Evolutionary conservation across 2,797 vertebrate genomes (phyloP).

Genomic region (Bradypodion pumilum): DNA sequence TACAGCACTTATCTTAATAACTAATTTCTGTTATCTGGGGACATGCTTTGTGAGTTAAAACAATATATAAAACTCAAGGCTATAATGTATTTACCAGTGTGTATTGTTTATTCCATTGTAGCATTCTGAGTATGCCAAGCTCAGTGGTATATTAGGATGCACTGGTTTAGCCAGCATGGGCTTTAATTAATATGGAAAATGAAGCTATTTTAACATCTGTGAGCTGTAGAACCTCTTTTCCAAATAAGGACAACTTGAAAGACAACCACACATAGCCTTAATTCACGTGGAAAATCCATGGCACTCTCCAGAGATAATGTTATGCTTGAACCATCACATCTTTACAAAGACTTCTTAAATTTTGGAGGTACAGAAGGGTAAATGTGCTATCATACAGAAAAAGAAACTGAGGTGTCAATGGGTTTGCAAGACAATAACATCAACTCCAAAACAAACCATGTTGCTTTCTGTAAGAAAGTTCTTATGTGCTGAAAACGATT

Average conservation of each 20-base stretch:
- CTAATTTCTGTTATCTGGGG: slow-evolving; percentile 27
- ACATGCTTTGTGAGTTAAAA: slow-evolving; percentile 25
- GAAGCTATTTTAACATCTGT: neutral
- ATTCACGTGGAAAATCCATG: neutral
- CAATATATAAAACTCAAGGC: neutral
- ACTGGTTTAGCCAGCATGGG: neutral
- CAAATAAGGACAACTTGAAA: neutral
- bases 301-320: neutral
- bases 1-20: neutral
- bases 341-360: neutral
- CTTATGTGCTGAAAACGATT: slow-evolving; percentile 7
- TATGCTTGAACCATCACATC: neutral
- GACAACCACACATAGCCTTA: neutral
- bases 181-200: neutral
- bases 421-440: slow-evolving; percentile 10
- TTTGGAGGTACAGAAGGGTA: neutral
- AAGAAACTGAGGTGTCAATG: neutral
- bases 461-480: slow-evolving; percentile 42
- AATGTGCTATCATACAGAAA: no score
- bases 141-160: neutral
- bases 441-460: slow-evolving; percentile 32
- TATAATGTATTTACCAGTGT: neutral
- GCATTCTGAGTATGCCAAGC: neutral
- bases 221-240: neutral
- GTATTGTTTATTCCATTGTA: neutral